Percentiles rank a stretch among this genome's conserved stretches.
phyloP scores from a whole-genome alignment of 2,113 vertebrate genomes.

The Pedetes capensis region DNA sequence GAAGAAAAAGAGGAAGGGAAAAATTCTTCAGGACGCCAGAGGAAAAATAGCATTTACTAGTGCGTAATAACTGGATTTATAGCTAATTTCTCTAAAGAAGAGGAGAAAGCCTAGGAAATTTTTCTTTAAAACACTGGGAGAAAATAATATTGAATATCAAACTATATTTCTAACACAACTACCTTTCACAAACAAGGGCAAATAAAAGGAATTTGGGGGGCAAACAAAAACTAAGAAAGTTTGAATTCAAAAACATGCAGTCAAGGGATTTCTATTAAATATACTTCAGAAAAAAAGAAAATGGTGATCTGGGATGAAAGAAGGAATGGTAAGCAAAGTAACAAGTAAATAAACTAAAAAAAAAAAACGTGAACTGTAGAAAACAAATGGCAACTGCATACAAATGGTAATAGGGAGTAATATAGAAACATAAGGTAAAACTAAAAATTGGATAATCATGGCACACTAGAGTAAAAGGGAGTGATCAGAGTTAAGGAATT shows the following conservation, averaged over 20 bases:
- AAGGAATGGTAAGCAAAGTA: background rate
- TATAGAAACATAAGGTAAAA: background rate
- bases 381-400: background rate
- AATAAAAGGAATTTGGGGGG: conserved; percentile 33
- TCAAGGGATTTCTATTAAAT: background rate
- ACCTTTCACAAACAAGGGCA: background rate
- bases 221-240: conserved; percentile 3
- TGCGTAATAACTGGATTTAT: background rate
- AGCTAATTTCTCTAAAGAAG: background rate
- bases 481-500: background rate
- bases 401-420: background rate
- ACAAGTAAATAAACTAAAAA: background rate
- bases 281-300: background rate
- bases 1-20: too few species aligned
- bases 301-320: background rate
- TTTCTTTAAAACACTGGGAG: background rate
- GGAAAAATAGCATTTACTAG: background rate
- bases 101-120: background rate
- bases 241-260: background rate
- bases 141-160: background rate
- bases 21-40: background rate
- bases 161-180: background rate
- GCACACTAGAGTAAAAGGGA: background rate
- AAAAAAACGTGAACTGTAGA: background rate
- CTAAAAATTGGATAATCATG: background rate